phyloP scores from a whole-genome alignment of 2,888 invertebrate genomes.

The Hirtodrosophila histrioides region DNA sequence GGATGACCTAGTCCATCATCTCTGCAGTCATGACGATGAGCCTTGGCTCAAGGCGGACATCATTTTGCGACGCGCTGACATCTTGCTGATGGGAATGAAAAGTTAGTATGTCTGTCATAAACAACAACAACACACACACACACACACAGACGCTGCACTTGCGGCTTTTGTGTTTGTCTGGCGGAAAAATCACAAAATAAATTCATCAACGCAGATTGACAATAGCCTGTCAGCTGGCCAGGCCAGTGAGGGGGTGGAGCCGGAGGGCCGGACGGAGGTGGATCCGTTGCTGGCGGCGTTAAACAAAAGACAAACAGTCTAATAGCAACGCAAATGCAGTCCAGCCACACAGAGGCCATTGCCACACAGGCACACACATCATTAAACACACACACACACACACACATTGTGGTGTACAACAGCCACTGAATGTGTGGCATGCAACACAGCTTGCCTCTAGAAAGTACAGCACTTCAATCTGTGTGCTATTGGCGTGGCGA shows the following conservation, averaged over 20 bases:
- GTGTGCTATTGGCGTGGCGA: no score
- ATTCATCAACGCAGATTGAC: constrained; percentile 76
- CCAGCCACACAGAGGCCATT: constrained; percentile 48
- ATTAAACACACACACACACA: constrained; percentile 8
- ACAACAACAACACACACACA: constrained; percentile 18
- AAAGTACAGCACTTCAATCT: no score
- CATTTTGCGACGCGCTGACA: constrained; percentile 67
- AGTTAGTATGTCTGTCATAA: constrained; percentile 57
- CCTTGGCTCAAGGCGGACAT: constrained; percentile 47
- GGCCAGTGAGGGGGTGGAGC: constrained; percentile 1
- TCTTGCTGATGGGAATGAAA: constrained; percentile 54
- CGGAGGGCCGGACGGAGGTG: background rate
- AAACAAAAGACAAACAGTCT: constrained; percentile 76
- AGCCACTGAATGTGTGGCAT: no score
- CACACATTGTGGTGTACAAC: background rate
- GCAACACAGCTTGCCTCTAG: no score
- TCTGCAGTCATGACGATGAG: constrained; percentile 8
- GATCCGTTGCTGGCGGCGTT: constrained; percentile 21
- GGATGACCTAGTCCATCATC: constrained; percentile 64
- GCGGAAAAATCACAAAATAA: constrained; percentile 63
- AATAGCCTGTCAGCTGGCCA: constrained; percentile 52
- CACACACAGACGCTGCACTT: constrained; percentile 22
- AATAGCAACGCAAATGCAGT: constrained; percentile 65
- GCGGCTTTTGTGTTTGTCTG: constrained; percentile 40
- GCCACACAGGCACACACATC: constrained; percentile 38